Conservation (phyloP, 1,140 invertebrate species). For the Choristoneura fumiferana region DNA sequence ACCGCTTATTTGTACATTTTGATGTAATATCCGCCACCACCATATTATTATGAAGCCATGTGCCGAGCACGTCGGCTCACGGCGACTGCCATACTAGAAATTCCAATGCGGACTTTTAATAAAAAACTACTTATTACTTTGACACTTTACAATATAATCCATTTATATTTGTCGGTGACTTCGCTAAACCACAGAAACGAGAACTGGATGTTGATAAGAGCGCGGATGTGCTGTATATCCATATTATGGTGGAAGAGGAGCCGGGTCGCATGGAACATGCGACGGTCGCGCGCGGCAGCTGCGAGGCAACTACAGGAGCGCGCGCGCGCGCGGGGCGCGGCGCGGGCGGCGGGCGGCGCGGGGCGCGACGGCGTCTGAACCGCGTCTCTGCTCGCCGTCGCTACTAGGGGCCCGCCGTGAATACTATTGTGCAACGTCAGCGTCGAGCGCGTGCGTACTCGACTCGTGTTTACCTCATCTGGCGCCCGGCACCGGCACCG, state of each 20-base stretch:
- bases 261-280: conserved; percentile 66
- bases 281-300: conserved; percentile 69
- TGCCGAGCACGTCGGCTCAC: conserved; percentile 70
- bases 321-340: conserved; percentile 22
- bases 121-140: conserved; percentile 43
- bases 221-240: conserved; percentile 72
- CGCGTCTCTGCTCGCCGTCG: conserved; percentile 43
- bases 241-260: conserved; percentile 63
- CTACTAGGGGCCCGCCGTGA: conserved; percentile 43
- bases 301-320: conserved; percentile 61
- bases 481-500: conserved; percentile 22
- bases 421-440: conserved; percentile 64
- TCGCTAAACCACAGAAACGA: conserved; percentile 73
- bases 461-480: conserved; percentile 32
- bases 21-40: conserved; percentile 60
- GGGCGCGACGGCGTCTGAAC: conserved; percentile 55
- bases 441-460: conserved; percentile 51
- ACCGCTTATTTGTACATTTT: conserved; percentile 38
- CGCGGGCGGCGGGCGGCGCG: conserved; percentile 30
- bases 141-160: conserved; percentile 76
- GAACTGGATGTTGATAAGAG: conserved; percentile 67
- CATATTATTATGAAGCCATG: conserved; percentile 68
- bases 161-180: conserved; percentile 73
- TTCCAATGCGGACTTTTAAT: conserved; percentile 71
- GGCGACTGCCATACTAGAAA: conserved; percentile 63